phyloP scores from a whole-genome alignment of 2,888 invertebrate species.

The Polydesmus complanatus region DNA sequence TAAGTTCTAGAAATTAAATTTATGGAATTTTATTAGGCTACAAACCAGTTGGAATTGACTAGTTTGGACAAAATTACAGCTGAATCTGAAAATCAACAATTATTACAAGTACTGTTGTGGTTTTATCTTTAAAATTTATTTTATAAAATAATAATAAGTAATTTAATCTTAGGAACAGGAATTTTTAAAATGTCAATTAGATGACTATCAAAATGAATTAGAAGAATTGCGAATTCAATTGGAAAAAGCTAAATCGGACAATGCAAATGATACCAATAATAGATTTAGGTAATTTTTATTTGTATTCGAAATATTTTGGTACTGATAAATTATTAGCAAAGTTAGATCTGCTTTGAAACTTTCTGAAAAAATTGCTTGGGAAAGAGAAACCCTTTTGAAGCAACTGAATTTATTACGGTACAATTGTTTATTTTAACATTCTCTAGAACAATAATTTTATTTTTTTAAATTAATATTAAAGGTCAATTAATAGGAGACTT shows the following conservation, averaged over 20 bases:
- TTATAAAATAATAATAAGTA: background rate
- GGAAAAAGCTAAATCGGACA: background rate
- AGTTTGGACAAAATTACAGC: background rate
- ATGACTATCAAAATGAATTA: background rate
- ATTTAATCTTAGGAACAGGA: slow-evolving; percentile 3
- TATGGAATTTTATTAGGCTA: background rate
- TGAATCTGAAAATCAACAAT: slow-evolving; percentile 1
- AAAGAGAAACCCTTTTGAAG: slow-evolving; percentile 35
- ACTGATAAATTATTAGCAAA: slow-evolving; percentile 10
- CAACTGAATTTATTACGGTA: slow-evolving; percentile 35
- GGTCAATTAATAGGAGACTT: slow-evolving; percentile 1
- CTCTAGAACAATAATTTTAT: background rate
- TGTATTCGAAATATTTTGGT: background rate
- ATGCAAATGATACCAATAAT: background rate
- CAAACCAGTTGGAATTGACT: background rate
- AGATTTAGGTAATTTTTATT: background rate
- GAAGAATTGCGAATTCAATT: background rate
- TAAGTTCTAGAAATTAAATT: background rate
- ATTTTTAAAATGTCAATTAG: slow-evolving; percentile 8
- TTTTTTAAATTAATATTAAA: background rate
- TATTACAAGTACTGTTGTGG: background rate
- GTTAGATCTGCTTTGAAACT: slow-evolving; percentile 33
- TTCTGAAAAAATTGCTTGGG: slow-evolving; percentile 35
- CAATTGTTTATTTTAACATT: slow-evolving; percentile 1
- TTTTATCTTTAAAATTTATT: background rate